Evolutionary conservation across 1,140 invertebrate species (phyloP).

Genomic region (Drosophila obscura): DNA sequence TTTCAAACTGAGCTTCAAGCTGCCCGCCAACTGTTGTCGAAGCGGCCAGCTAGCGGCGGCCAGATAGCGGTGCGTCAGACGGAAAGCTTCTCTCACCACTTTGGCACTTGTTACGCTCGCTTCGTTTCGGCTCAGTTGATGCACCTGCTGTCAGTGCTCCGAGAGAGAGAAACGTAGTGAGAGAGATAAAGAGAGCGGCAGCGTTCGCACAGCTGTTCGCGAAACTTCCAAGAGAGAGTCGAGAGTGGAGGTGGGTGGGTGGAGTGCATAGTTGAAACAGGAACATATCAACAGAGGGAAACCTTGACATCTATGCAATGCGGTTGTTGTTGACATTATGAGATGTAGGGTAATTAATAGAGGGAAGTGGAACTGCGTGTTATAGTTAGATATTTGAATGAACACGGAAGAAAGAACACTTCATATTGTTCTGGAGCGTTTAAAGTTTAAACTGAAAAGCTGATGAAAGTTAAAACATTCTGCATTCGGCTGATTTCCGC

Average conservation of each 20-base stretch:
- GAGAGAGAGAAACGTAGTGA: constrained; percentile 8
- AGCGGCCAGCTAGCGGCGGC: neutral
- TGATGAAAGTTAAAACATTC: too few relatives aligned
- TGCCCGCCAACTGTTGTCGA: constrained; percentile 12
- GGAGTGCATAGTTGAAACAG: constrained; percentile 28
- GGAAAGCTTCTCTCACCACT: constrained; percentile 56
- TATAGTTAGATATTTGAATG: too few relatives aligned
- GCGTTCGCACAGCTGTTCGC: constrained; percentile 42
- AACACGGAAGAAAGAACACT: too few relatives aligned
- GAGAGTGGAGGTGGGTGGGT: neutral
- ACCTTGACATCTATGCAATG: constrained; percentile 43
- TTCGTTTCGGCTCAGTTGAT: constrained; percentile 18
- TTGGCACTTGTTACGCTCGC: constrained; percentile 53
- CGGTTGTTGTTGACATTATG: neutral
- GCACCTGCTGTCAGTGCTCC: constrained; percentile 35
- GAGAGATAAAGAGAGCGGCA: neutral
- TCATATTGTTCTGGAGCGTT: too few relatives aligned
- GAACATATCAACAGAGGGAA: constrained; percentile 20
- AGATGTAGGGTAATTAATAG: too few relatives aligned
- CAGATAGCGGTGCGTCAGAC: constrained; percentile 21
- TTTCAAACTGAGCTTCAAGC: constrained; percentile 61
- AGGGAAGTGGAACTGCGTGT: too few relatives aligned
- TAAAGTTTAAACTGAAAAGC: too few relatives aligned
- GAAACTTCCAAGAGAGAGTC: constrained; percentile 22
- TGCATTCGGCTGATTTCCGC: too few relatives aligned